Base-by-base conservation (phyloP, 2,113 vertebrate species). In the Perccottus glenii region DNA sequence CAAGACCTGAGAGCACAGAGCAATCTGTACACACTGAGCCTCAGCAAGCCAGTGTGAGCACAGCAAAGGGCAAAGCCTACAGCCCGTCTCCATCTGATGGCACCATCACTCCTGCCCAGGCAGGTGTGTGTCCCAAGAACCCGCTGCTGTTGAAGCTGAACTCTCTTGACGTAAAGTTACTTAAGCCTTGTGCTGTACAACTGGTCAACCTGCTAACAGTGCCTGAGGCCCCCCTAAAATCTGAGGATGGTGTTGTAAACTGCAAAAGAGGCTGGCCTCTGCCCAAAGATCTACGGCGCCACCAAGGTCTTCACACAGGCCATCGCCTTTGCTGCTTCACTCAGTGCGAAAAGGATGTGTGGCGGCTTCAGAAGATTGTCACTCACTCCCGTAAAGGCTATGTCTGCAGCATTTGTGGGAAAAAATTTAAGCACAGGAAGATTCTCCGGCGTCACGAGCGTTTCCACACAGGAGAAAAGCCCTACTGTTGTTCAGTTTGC, bases 311-410 rank as follows among this genome's bases (percentile, higher is more conserved):
- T 7, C 92, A 93, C 83, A 93, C 90, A 0, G 92, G 92, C 11
- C 89, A 81, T 5, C 88, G 92, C 9, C 85, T 92, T 46, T 93
- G 92, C 79, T 93, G 92, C 77, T 93, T 89, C 75, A 78, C 75
- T 3, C 60, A 57, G 1, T 87, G 88, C 4, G 85, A 55, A 10
- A 60, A 84, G 0, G 86, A 81, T 3, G 11, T 92, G 0, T 92
- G 92, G 92, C 89, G 84, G 9, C 83, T 92, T 0, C 88, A 83
- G 44, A 55, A 79, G 0, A 58, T 81, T 14, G 66, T 84, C 5
- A 0, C 78, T 5, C 86, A 59, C 46, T 67, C 70, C 10, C 78
- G 81, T 0, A 61, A 72, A 1, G 84, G 81, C 6, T 85, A 88
- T 42, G 12, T 59, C 2, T 93, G 92, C 84, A 58, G 15, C 48